These are phyloP conservation scores for Baryphthengus martii DNA, from an alignment of 2,113 vertebrate genomes.

Conservation along the genomic window DNA sequence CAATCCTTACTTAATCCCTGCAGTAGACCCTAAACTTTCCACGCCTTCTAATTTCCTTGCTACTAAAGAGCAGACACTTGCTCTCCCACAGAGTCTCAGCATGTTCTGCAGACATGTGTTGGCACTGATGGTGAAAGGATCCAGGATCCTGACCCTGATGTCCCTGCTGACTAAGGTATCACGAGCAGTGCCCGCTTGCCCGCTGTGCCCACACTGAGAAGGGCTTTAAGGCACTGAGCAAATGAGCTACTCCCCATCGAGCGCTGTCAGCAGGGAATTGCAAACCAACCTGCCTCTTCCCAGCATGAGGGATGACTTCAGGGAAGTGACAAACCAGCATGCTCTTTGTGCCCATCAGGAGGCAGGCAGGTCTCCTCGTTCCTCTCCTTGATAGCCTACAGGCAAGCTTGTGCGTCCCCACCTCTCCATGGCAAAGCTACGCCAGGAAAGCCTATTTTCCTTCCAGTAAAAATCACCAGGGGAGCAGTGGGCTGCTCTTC, in stretches of 20 bases:
- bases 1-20: neutral
- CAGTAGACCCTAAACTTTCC: neutral
- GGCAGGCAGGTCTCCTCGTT: neutral
- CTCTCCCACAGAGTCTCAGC: neutral
- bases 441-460: neutral
- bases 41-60: neutral
- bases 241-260: neutral
- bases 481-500: neutral
- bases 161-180: neutral
- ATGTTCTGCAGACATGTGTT: neutral
- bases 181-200: neutral
- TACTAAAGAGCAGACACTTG: neutral
- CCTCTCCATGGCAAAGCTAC: neutral
- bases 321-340: neutral
- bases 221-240: neutral
- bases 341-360: neutral
- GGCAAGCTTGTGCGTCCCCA: accelerated
- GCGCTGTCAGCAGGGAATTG: neutral
- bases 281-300: neutral
- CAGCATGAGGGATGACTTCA: neutral
- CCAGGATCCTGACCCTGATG: neutral
- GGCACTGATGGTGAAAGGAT: neutral
- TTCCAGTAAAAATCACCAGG: neutral
- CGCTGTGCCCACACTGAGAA: neutral
- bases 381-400: neutral